These are phyloP conservation scores for Hyles vespertilio DNA, from an alignment of 1,140 invertebrate species.

Conservation along the genomic window DNA sequence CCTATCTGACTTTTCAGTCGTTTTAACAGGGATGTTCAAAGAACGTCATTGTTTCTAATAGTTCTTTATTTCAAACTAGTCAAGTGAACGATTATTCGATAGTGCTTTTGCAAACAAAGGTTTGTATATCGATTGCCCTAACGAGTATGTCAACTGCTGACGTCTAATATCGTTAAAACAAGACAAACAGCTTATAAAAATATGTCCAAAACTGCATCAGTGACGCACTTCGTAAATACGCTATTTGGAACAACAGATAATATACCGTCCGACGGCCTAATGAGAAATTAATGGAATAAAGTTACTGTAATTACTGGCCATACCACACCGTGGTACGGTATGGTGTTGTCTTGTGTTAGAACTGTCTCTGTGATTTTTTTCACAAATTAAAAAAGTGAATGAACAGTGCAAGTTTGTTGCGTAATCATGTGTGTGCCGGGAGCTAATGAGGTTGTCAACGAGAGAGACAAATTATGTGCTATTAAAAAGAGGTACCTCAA, in stretches of 20 bases:
- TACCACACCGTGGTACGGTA: conserved; percentile 15
- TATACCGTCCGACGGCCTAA: conserved; percentile 38
- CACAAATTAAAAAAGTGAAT: conserved; percentile 2
- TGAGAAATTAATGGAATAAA: conserved; percentile 60
- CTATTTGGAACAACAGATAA: conserved; percentile 59
- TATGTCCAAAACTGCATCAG: conserved; percentile 34
- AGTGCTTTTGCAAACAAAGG: no score
- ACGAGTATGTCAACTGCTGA: no score
- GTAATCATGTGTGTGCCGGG: conserved; percentile 38
- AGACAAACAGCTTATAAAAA: conserved; percentile 12
- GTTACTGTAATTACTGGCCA: conserved; percentile 34
- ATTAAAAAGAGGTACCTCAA: conserved; percentile 43
- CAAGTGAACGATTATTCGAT: no score
- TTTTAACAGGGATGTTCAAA: no score
- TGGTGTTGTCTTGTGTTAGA: conserved; percentile 15
- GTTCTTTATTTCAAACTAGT: no score
- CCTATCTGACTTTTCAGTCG: no score
- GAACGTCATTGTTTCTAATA: no score
- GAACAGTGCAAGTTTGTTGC: conserved; percentile 13
- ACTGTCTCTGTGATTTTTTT: conserved; percentile 8
- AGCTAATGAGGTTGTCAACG: conserved; percentile 12
- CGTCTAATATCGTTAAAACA: conserved; percentile 1
- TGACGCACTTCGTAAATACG: conserved; percentile 55
- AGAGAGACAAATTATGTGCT: conserved; percentile 29
- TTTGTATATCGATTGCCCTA: no score